Evolutionary conservation across 2,113 vertebrate genomes (phyloP).

Genomic region (Barbus barbus): DNA sequence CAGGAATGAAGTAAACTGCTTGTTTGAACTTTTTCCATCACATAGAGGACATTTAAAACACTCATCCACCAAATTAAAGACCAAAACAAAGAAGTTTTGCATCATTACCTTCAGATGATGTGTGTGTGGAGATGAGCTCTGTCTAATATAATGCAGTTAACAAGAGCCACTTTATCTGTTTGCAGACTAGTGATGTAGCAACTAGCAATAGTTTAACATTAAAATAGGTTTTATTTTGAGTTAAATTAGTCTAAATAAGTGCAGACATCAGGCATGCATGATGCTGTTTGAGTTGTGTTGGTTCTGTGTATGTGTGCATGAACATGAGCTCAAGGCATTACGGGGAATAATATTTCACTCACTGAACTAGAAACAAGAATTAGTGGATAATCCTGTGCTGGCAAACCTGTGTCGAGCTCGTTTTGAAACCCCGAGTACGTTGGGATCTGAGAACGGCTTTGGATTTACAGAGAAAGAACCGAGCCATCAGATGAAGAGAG

Average conservation of each 20-base stretch:
- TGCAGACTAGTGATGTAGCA: no score
- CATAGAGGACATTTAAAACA: no score
- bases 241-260: not conserved
- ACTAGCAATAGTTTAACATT: no score
- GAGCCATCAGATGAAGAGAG: not conserved
- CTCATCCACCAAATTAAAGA: no score
- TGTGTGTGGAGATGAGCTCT: no score
- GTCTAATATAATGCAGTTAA: no score
- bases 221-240: no score
- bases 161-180: no score
- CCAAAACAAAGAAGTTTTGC: no score
- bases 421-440: not conserved
- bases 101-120: no score
- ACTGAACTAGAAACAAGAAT: not conserved
- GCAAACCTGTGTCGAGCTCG: not conserved
- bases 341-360: conserved; percentile 13
- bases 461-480: not conserved
- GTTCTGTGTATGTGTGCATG: not conserved
- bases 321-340: conserved; percentile 22
- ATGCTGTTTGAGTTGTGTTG: not conserved
- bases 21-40: no score
- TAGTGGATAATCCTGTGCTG: conserved; percentile 18
- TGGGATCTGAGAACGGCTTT: not conserved
- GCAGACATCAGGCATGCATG: not conserved
- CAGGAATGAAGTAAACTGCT: no score